phyloP scores from a whole-genome alignment of 1,140 invertebrate genomes.

The Aphaenogaster floridana region DNA sequence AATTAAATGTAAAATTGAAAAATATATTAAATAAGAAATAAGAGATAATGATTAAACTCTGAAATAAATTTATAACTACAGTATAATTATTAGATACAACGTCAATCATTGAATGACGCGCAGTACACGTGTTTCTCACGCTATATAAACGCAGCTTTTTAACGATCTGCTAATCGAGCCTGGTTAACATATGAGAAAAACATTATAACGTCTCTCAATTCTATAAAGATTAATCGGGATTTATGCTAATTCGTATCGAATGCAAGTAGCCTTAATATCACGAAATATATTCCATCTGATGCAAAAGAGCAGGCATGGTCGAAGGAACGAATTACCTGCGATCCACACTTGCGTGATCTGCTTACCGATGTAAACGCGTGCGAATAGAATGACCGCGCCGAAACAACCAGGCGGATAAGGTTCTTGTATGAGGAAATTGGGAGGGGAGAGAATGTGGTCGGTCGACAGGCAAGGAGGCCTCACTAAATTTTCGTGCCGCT shows the following conservation, averaged over 20 bases:
- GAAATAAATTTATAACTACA: not conserved
- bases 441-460: conserved; percentile 85
- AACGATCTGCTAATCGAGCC: not conserved
- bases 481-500: conserved; percentile 83
- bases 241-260: not conserved
- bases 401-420: conserved; percentile 77
- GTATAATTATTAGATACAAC: not conserved
- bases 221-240: conserved; percentile 24
- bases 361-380: conserved; percentile 73
- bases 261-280: not conserved
- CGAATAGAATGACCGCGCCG: conserved; percentile 71
- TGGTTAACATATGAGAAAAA: not conserved
- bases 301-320: not conserved
- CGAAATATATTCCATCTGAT: not conserved
- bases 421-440: conserved; percentile 77
- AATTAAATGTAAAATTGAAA: not conserved
- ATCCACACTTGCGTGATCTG: conserved; percentile 58
- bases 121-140: not conserved
- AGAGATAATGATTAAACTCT: not conserved
- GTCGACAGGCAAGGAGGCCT: conserved; percentile 80
- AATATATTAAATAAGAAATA: not conserved
- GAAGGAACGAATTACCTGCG: conserved; percentile 1
- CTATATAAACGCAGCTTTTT: not conserved
- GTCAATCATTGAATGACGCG: not conserved
- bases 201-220: not conserved